Percentiles rank a stretch among this genome's conserved stretches.
Conservation (phyloP, 2,888 invertebrate species). For the Dasysyrphus albostriatus region DNA sequence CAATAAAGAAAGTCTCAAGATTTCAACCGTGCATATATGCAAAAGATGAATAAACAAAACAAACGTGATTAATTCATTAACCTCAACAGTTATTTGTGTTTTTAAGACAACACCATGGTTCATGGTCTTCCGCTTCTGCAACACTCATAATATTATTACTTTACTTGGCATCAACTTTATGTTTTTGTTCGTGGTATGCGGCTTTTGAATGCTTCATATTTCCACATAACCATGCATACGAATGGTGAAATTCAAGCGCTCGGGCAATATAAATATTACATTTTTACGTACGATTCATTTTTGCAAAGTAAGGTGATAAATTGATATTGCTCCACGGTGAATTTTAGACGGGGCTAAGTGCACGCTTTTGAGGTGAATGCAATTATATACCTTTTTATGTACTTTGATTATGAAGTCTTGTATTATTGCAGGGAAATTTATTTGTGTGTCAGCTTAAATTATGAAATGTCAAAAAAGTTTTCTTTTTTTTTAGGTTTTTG, state of each 20-base stretch:
- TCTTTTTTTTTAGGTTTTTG: background rate
- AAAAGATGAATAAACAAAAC: conserved; percentile 3
- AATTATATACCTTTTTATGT: background rate
- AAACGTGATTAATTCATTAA: conserved; percentile 72
- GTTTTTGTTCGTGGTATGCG: background rate
- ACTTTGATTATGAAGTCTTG: background rate
- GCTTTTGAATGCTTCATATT: conserved; percentile 1
- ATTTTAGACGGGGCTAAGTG: background rate
- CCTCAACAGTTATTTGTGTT: conserved; percentile 62
- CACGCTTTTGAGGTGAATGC: conserved; percentile 19
- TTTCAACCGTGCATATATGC: background rate
- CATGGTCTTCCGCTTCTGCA: conserved; percentile 28
- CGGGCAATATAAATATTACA: background rate
- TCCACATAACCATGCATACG: background rate
- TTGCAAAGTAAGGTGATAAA: conserved; percentile 13
- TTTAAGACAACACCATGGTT: conserved; percentile 27
- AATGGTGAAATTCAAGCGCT: conserved; percentile 8
- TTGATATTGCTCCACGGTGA: conserved; percentile 3
- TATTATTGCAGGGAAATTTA: background rate
- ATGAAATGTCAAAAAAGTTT: background rate
- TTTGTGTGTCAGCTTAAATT: background rate
- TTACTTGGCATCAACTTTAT: conserved; percentile 9
- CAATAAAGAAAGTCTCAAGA: background rate
- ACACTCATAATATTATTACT: background rate
- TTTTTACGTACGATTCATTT: background rate